Base-by-base conservation (phyloP, 2,797 vertebrate genomes). In the Phaenicophaeus curvirostris region DNA sequence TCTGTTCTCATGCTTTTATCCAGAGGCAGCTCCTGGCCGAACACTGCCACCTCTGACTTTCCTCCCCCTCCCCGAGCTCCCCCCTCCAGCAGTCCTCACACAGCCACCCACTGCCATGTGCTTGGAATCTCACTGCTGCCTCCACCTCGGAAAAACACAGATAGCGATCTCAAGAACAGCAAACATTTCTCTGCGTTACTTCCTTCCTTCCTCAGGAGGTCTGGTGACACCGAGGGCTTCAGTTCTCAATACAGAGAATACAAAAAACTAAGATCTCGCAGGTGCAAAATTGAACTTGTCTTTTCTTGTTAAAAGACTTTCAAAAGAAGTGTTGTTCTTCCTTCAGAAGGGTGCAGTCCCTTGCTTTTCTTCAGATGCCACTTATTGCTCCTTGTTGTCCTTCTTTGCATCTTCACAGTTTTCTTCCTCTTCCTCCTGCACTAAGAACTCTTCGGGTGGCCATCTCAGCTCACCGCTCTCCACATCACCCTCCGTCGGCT, bases 401-500 rank as follows among this genome's bases (percentile, higher is more conserved):
- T 97, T 96, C 87, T 95, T 97, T 89, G 94, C 94, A 0, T 97
- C 95, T 72, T 96, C 98, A 10, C 97, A 97, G 88, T 97, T 97
- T 41, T 97, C 97, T 15, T 98, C 98, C 3, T 98, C 97, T 28
- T 98, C 98, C 86, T 98, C 98, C 73, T 98, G 98, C 95, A 99
- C 98, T 2, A 99, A 97, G 95, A 99, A 99, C 95, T 99, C 99
- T 79, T 99, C 99, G 0, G 99, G 99, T 1, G 99, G 99, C 99
- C 99, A 99, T 96, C 99, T 98, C 67, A 99, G 98, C 97, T 99
- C 99, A 6, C 99, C 99, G 0, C 99, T 99, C 97, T 99, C 99
- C 58, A 99, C 99, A 7, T 99, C 99, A 0, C 99, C 99, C 84
- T 99, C 99, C 0, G 99, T 99, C 1, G 99, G 99, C 91, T 99